These are phyloP conservation scores for Myotis myotis DNA, from an alignment of 2,797 vertebrate genomes.

Conservation along the genomic window DNA sequence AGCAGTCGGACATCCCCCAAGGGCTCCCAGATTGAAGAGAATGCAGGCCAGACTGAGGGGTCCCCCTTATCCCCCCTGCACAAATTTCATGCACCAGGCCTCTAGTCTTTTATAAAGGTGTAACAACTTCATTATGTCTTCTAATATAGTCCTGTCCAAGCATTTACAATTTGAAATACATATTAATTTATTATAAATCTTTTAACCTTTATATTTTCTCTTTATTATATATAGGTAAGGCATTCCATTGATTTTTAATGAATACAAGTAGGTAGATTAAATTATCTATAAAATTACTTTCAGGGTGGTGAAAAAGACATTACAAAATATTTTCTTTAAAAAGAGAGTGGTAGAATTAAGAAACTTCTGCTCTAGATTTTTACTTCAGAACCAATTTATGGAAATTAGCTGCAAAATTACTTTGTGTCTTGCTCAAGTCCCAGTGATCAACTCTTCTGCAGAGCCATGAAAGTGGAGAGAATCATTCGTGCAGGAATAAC, in stretches of 20 bases:
- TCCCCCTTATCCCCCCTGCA: no score
- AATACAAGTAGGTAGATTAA: neutral
- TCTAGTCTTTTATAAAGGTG: neutral
- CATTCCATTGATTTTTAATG: neutral
- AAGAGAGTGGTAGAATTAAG: neutral
- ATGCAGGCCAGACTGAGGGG: no score
- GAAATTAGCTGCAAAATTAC: neutral
- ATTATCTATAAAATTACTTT: neutral
- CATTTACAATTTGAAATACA: constrained; percentile 32
- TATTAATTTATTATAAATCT: neutral
- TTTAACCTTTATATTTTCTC: constrained; percentile 9
- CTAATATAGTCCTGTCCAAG: neutral
- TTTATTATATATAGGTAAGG: constrained; percentile 9
- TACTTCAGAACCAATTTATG: neutral
- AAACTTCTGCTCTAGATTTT: neutral
- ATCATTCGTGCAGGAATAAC: neutral
- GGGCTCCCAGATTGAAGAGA: no score
- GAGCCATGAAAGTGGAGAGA: neutral
- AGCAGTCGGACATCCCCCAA: fast-evolving
- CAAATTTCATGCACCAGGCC: no score
- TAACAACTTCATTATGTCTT: neutral
- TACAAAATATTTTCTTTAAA: neutral
- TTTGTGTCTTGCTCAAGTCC: neutral
- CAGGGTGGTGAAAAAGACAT: neutral
- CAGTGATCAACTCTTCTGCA: constrained; percentile 28